phyloP scores from a whole-genome alignment of 2,797 vertebrate species.

The Cynodonichthys magdalenae region DNA sequence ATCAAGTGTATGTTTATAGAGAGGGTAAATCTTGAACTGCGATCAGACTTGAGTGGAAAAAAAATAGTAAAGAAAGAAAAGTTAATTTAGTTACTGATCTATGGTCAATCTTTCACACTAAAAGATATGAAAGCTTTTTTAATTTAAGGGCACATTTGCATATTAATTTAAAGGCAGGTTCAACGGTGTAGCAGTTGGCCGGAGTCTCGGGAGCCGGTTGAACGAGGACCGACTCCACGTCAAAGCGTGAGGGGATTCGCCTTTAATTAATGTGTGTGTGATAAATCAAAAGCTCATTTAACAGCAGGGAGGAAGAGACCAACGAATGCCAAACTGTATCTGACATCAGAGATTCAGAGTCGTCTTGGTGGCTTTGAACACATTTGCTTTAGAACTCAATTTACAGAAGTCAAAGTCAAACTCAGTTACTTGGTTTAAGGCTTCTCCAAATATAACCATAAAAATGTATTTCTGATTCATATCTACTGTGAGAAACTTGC shows the following conservation, averaged over 20 bases:
- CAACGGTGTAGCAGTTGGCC: slow-evolving; percentile 52
- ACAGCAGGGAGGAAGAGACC: slow-evolving; percentile 17
- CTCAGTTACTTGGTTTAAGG: slow-evolving; percentile 4
- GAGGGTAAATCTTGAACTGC: slow-evolving; percentile 22
- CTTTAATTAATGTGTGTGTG: slow-evolving; percentile 41
- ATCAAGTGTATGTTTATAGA: slow-evolving; percentile 12
- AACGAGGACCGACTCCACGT: neutral
- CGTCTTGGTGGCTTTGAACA: slow-evolving; percentile 13
- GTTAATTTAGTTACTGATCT: slow-evolving; percentile 50
- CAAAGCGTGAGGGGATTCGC: slow-evolving; percentile 29
- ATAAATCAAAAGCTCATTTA: slow-evolving; percentile 40
- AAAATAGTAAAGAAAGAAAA: slow-evolving; percentile 24
- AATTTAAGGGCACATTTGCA: slow-evolving; percentile 67
- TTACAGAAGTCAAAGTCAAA: slow-evolving; percentile 12
- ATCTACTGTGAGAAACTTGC: too few relatives aligned
- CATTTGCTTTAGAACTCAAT: slow-evolving; percentile 2
- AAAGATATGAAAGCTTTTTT: slow-evolving; percentile 34
- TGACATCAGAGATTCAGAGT: slow-evolving; percentile 28
- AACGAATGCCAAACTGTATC: slow-evolving; percentile 24
- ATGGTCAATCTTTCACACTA: slow-evolving; percentile 33
- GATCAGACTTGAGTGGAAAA: slow-evolving; percentile 30
- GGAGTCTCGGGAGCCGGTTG: slow-evolving; percentile 38
- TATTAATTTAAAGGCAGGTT: slow-evolving; percentile 63
- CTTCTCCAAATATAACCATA: neutral
- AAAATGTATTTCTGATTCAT: too few relatives aligned